Percentiles rank a stretch among this genome's conserved stretches.
These are phyloP conservation scores for Campopleginae sp. DNA, from an alignment of 2,888 invertebrate species.

Conservation along the genomic window DNA sequence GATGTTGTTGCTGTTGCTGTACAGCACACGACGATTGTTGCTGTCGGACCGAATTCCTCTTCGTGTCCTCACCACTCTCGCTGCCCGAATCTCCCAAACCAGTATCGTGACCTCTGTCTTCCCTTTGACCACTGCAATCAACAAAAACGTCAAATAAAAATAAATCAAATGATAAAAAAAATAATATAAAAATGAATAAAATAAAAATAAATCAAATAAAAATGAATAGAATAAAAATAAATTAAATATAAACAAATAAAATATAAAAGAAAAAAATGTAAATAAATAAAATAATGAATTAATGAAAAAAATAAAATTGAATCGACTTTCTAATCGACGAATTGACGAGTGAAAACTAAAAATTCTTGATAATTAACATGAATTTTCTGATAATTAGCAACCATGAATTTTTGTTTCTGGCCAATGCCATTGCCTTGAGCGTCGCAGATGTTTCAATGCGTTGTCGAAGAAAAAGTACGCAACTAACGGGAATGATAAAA, in stretches of 20 bases:
- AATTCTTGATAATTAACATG: neutral
- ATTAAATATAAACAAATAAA: too few species aligned
- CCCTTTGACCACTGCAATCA: conserved; percentile 80
- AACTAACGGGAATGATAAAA: neutral
- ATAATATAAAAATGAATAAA: too few species aligned
- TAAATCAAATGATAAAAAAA: neutral
- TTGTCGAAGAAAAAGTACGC: neutral
- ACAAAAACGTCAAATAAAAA: conserved; percentile 48
- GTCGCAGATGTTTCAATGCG: neutral
- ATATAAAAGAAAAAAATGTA: too few species aligned
- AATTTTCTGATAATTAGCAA: too few species aligned
- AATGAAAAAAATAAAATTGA: too few species aligned
- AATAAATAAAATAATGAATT: too few species aligned
- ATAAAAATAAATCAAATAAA: too few species aligned
- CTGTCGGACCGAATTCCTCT: conserved; percentile 76
- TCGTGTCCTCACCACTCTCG: conserved; percentile 82
- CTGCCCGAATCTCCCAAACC: conserved; percentile 81
- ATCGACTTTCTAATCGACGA: too few species aligned
- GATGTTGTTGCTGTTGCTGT: conserved; percentile 72
- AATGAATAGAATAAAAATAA: too few species aligned
- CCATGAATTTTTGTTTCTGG: neutral
- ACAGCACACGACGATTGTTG: conserved; percentile 68
- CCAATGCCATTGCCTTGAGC: neutral
- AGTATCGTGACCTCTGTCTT: conserved; percentile 80
- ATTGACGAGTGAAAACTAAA: neutral